Percentiles rank a stretch among this genome's conserved stretches.
These are phyloP conservation scores for Acholoe squamosa DNA, from an alignment of 2,888 invertebrate species.

Conservation along the genomic window DNA sequence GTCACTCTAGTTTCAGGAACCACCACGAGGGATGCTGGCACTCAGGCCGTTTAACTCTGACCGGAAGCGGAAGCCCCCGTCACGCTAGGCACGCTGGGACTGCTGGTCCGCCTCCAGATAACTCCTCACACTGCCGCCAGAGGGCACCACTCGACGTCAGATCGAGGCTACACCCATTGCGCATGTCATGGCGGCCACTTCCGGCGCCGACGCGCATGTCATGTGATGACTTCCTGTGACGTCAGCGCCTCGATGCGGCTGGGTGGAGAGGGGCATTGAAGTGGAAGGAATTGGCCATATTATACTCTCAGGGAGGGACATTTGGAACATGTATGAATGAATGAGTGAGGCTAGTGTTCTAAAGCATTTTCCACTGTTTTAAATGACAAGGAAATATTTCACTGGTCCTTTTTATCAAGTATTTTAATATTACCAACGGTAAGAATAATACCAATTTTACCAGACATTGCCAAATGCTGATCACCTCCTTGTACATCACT, in stretches of 20 bases:
- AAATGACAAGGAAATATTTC: too few species aligned
- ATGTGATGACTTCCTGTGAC: conserved; percentile 38
- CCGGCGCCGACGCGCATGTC: neutral
- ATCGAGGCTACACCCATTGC: neutral
- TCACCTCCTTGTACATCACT: too few species aligned
- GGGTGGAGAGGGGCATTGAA: neutral
- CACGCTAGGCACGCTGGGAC: conserved; percentile 30
- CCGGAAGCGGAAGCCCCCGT: neutral
- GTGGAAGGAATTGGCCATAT: conserved; percentile 15
- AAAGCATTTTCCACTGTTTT: too few species aligned
- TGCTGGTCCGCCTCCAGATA: neutral
- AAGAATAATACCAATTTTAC: too few species aligned
- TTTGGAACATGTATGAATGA: too few species aligned
- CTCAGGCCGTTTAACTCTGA: neutral
- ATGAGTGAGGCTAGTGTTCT: too few species aligned
- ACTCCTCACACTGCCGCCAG: neutral
- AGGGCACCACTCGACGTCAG: conserved; percentile 33
- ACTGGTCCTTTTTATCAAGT: too few species aligned
- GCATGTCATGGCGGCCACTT: conserved; percentile 29
- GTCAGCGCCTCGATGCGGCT: conserved; percentile 20
- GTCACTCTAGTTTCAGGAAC: neutral
- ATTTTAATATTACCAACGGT: too few species aligned
- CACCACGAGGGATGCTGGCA: neutral
- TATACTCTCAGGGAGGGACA: neutral
- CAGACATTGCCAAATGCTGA: too few species aligned